Evolutionary conservation across 2,888 invertebrate genomes (phyloP).

Genomic region (Drosophila falleni): DNA sequence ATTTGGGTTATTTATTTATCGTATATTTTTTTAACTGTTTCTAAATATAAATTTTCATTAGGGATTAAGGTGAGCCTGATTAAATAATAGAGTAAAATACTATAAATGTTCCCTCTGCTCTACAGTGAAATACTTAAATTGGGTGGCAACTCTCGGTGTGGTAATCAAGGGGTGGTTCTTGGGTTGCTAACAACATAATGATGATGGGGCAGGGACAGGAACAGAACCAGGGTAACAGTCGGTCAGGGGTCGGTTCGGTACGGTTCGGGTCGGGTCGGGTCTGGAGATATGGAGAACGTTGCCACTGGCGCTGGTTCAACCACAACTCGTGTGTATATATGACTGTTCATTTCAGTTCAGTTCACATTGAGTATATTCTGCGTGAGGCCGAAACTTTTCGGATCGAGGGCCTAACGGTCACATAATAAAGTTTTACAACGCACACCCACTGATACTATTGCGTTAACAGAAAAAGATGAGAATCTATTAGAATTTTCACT

Average conservation of each 20-base stretch:
- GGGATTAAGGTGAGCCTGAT: too few species aligned
- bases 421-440: constrained; percentile 46
- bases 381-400: constrained; percentile 63
- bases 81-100: neutral
- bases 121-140: neutral
- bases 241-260: neutral
- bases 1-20: neutral
- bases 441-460: constrained; percentile 11
- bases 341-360: constrained; percentile 59
- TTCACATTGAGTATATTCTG: constrained; percentile 69
- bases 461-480: neutral
- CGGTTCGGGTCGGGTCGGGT: constrained; percentile 3
- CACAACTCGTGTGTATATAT: constrained; percentile 45
- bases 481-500: constrained; percentile 1
- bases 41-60: too few species aligned
- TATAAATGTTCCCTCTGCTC: neutral
- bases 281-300: constrained; percentile 14
- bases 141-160: constrained; percentile 30
- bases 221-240: neutral
- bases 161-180: constrained; percentile 34
- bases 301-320: constrained; percentile 26
- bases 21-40: neutral
- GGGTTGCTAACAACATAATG: constrained; percentile 4
- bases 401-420: constrained; percentile 48
- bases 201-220: neutral